Conservation (phyloP, 2,797 vertebrate genomes). For the Dipus sagitta region DNA sequence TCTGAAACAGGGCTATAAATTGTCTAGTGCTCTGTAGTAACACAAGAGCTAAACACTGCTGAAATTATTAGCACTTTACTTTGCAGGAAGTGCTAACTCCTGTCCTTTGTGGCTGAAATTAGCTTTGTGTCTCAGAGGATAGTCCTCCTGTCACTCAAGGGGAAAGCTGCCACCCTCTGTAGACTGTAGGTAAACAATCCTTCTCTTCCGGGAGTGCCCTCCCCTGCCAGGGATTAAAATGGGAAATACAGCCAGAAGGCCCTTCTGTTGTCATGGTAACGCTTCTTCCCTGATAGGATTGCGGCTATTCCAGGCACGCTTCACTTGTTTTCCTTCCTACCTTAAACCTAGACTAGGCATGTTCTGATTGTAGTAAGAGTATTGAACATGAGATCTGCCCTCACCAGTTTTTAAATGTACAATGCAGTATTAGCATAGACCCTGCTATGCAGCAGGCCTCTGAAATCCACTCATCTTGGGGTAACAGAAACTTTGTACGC, state of each 20-base stretch:
- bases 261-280: conserved; percentile 74
- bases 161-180: not conserved
- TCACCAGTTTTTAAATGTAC: not conserved
- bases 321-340: conserved; percentile 69
- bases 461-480: not conserved
- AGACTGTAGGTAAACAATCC: conserved; percentile 9
- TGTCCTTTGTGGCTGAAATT: not conserved
- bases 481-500: not conserved
- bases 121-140: not conserved
- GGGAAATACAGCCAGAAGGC: conserved; percentile 70
- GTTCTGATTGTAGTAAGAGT: conserved; percentile 40
- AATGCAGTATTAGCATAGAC: not conserved
- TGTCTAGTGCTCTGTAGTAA: not conserved
- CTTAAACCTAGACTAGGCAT: conserved; percentile 64
- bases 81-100: not conserved
- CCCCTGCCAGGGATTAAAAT: conserved; percentile 52
- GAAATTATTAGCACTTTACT: not conserved
- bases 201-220: not conserved
- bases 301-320: conserved; percentile 69
- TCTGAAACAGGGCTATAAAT: not conserved
- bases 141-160: not conserved
- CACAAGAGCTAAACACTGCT: not conserved
- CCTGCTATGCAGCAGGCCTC: not conserved
- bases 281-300: conserved; percentile 76
- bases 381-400: not conserved